Evolutionary conservation across 2,888 invertebrate species (phyloP).

Genomic region (Dicyrtoma fusca): DNA sequence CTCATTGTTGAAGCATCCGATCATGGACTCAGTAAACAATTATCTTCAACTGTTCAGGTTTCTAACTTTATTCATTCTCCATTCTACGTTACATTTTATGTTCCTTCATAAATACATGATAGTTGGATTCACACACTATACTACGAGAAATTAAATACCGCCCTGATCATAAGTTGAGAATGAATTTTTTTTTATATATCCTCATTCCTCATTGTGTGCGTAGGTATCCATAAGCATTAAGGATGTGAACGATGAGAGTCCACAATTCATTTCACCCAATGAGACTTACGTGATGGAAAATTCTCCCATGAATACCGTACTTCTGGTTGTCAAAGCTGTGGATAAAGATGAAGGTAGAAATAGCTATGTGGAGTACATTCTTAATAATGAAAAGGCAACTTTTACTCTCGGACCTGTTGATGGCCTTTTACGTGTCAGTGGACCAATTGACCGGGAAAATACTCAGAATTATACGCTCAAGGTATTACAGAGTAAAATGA

Average conservation of each 20-base stretch:
- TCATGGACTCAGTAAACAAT: slow-evolving; percentile 74
- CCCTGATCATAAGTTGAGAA: no score
- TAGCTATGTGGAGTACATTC: slow-evolving; percentile 84
- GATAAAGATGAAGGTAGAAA: slow-evolving; percentile 85
- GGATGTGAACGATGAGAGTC: slow-evolving; percentile 91
- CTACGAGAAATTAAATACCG: no score
- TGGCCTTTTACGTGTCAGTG: slow-evolving; percentile 81
- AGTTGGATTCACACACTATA: no score
- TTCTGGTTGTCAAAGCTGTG: slow-evolving; percentile 84
- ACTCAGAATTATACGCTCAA: slow-evolving; percentile 74
- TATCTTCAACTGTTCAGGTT: slow-evolving; percentile 87
- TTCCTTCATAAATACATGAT: not conserved
- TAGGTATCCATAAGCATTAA: slow-evolving; percentile 85
- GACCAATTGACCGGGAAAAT: slow-evolving; percentile 82
- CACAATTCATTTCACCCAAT: slow-evolving; percentile 79
- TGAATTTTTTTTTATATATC: not conserved
- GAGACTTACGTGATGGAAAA: slow-evolving; percentile 81
- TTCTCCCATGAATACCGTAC: slow-evolving; percentile 80
- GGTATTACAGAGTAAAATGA: slow-evolving; percentile 55
- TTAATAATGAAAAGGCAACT: slow-evolving; percentile 62
- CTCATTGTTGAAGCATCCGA: slow-evolving; percentile 85
- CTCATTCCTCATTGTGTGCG: not conserved
- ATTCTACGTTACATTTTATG: no score
- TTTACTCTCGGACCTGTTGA: slow-evolving; percentile 86
- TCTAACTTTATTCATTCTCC: no score